Percentiles rank a stretch among this genome's conserved stretches.
phyloP scores from a whole-genome alignment of 92 coral and sea anemone genomes.

The Micromussa lordhowensis region DNA sequence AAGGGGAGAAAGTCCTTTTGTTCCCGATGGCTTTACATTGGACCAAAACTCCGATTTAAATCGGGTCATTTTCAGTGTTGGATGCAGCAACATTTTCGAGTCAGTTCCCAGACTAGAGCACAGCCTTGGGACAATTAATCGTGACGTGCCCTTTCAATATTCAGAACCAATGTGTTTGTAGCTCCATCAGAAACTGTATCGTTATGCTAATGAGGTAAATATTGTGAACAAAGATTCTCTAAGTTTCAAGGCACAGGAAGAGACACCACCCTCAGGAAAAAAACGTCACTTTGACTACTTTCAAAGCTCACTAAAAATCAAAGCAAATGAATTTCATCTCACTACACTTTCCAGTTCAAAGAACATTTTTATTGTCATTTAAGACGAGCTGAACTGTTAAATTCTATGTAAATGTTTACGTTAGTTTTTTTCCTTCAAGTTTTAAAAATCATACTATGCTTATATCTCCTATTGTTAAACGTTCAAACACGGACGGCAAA shows the following conservation, averaged over 20 bases:
- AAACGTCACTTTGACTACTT: neutral
- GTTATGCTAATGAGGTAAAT: no score
- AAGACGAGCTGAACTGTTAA: neutral
- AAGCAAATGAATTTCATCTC: neutral
- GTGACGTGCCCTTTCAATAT: no score
- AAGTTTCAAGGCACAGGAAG: neutral
- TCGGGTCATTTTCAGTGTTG: no score
- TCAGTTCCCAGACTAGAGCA: no score
- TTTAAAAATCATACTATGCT: slow-evolving; percentile 1
- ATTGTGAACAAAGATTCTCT: no score
- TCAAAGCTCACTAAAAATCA: neutral
- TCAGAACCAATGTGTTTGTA: no score
- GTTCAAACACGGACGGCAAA: neutral
- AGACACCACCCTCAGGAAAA: neutral
- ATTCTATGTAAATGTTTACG: neutral
- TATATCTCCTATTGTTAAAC: neutral
- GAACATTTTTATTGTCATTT: slow-evolving; percentile 13
- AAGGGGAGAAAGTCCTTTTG: no score
- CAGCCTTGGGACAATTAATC: no score
- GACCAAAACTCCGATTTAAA: no score
- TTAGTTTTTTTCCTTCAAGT: neutral
- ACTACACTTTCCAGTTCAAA: neutral
- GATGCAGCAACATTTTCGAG: no score
- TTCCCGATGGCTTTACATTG: no score
- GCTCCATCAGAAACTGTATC: no score